Base-by-base conservation (phyloP, 2,797 vertebrate genomes). In the Sebastes cheni region DNA sequence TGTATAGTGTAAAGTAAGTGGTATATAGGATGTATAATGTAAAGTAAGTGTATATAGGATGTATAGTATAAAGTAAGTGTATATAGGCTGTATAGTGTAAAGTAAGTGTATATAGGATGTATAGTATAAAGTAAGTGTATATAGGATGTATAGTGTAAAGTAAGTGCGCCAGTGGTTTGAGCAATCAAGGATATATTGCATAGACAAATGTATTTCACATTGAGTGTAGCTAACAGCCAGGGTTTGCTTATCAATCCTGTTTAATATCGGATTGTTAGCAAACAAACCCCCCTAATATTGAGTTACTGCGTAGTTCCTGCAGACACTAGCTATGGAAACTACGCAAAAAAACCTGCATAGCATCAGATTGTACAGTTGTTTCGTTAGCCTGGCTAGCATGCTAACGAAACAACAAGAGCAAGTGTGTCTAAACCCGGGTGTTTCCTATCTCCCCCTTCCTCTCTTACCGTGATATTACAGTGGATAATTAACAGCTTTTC, bases 401-500 rank as follows among this genome's bases (percentile, higher is more conserved):
- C 84, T 86, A 84, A 77, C 75, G 20, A 3, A 72, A 59, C 25
- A 83, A 80, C 84, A 78, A 77, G 80, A 36, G 76, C 68, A 72
- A 77, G 72, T 76, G 60, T 39, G 12, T 30, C 34, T 59, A 80
- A 86, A 84, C 73, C 82, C 23, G 30, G 66, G 71, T 18, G 39
- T 60, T 80, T 74, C 12, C 20, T 59, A 25, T 20, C 12, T 14
- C 36, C 23, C 22, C 42, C 34, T 36, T 34, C 34, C 34, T 36
- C 34, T 36, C 97, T 96, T 93, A 99, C 98, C 97, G 97, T 98
- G 86, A 99, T 98, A 85, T 98, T 99, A 95, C 98, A 99, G 95
- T 99, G 98, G 83, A 99, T 97, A 66, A 97, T 97, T 69, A 99
- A 94, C 80, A 97, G 96, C 92, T 97, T 96, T 77, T 97, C 94